These are phyloP conservation scores for Aratinga solstitialis DNA, from an alignment of 2,797 vertebrate genomes.

Conservation along the genomic window DNA sequence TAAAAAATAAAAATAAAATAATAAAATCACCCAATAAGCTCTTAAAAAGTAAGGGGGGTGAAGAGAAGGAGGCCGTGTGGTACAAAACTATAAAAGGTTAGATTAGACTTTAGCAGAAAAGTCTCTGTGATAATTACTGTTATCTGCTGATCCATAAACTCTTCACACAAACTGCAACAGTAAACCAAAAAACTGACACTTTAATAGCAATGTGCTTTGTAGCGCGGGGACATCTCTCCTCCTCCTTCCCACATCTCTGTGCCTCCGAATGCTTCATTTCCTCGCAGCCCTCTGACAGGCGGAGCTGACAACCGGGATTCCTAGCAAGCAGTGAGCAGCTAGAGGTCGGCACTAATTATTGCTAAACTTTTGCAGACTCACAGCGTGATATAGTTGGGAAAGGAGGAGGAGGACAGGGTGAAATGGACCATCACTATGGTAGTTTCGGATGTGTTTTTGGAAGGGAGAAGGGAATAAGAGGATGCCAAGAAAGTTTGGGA, in stretches of 20 bases:
- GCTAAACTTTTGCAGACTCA: constrained; percentile 61
- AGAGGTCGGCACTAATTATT: constrained; percentile 66
- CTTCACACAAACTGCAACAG: constrained; percentile 73
- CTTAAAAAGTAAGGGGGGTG: background rate
- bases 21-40: constrained; percentile 61
- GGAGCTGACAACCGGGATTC: constrained; percentile 57
- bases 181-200: constrained; percentile 74
- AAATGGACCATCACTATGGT: background rate
- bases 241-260: constrained; percentile 57
- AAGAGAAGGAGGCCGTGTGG: constrained; percentile 16
- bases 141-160: constrained; percentile 80
- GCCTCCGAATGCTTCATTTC: constrained; percentile 63
- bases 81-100: constrained; percentile 68
- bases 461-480: background rate
- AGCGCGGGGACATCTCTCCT: constrained; percentile 46
- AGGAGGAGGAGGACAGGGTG: background rate
- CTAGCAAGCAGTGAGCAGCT: constrained; percentile 27
- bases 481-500: background rate
- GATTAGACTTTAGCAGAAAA: constrained; percentile 49
- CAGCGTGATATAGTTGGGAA: background rate
- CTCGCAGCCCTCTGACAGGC: constrained; percentile 59
- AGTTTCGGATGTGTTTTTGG: background rate
- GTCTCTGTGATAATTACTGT: constrained; percentile 74
- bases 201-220: constrained; percentile 74
- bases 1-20: constrained; percentile 64